phyloP scores from a whole-genome alignment of 2,113 vertebrate genomes.

The Myotis brandtii region DNA sequence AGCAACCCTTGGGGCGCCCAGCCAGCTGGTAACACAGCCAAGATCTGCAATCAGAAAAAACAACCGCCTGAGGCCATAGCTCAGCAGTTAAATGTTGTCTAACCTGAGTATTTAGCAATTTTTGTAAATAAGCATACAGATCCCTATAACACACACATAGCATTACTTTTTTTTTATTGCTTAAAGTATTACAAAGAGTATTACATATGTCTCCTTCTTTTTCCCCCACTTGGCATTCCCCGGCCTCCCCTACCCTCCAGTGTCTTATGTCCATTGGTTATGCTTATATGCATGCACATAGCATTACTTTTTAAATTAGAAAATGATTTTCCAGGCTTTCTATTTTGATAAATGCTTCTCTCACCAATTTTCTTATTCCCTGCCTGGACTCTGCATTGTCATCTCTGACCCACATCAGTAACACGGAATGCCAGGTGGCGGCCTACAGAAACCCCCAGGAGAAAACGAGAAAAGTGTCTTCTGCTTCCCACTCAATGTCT shows the following conservation, averaged over 20 bases:
- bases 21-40: not conserved
- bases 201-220: no score
- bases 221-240: no score
- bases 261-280: no score
- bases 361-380: not conserved
- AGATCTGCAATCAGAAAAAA: slow-evolving; percentile 59
- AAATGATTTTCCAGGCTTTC: not conserved
- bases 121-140: not conserved
- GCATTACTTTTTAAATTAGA: not conserved
- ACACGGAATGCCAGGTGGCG: not conserved
- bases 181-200: no score
- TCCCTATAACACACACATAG: not conserved
- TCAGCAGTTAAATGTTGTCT: not conserved
- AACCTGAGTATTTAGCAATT: not conserved
- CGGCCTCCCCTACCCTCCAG: no score
- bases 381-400: not conserved
- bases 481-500: not conserved
- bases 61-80: not conserved
- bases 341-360: not conserved
- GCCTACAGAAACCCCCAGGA: not conserved
- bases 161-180: not conserved
- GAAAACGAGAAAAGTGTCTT: not conserved
- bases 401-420: not conserved
- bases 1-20: not conserved
- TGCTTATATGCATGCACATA: not conserved